Evolutionary conservation across 1,140 invertebrate genomes (phyloP).

Genomic region (Colletes gigas): DNA sequence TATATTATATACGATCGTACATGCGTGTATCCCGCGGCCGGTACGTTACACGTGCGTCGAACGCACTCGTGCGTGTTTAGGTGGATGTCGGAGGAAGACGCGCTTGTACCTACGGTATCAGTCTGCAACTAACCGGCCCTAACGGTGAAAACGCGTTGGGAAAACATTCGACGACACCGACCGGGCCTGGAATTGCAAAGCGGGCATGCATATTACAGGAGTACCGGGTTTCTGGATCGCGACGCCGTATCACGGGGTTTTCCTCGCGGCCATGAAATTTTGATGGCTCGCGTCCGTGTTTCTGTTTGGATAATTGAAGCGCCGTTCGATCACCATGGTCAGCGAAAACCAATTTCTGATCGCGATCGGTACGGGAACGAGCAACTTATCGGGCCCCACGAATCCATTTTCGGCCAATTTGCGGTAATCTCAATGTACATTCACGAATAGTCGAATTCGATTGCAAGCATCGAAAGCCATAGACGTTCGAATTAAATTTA

Average conservation of each 20-base stretch:
- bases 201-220: constrained; percentile 17
- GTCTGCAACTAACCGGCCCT: constrained; percentile 30
- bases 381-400: too few relatives aligned
- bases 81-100: constrained; percentile 24
- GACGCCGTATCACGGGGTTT: background rate
- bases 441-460: too few relatives aligned
- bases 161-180: constrained; percentile 4
- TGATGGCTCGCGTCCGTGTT: background rate
- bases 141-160: constrained; percentile 26
- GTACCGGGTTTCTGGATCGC: background rate
- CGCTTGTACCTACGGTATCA: constrained; percentile 27
- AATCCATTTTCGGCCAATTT: too few relatives aligned
- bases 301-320: constrained; percentile 5
- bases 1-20: constrained; percentile 64
- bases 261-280: background rate
- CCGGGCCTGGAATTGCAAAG: constrained; percentile 34
- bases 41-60: constrained; percentile 44
- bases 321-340: constrained; percentile 7
- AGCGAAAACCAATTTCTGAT: background rate
- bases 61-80: constrained; percentile 53
- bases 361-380: too few relatives aligned
- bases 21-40: constrained; percentile 51
- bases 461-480: too few relatives aligned
- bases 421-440: too few relatives aligned
- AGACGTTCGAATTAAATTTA: too few relatives aligned